Conservation (phyloP, 2,113 vertebrate genomes). For the Larimichthys crocea region DNA sequence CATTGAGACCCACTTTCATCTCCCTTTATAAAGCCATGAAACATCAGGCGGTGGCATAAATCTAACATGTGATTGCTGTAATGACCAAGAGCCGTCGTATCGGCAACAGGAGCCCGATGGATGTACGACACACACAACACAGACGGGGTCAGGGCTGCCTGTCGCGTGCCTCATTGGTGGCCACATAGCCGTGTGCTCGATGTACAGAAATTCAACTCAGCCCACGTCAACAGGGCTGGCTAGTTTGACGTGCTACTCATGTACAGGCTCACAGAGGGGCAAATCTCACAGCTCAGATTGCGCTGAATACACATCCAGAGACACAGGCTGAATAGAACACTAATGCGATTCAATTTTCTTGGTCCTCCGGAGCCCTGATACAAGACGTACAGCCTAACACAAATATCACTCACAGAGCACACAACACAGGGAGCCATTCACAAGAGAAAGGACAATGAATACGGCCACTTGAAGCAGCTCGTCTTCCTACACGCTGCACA, state of each 20-base stretch:
- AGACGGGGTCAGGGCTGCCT: conserved; percentile 42
- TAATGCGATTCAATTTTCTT: conserved; percentile 73
- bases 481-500: conserved; percentile 43
- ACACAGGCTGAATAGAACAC: conserved; percentile 56
- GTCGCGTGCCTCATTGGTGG: background rate
- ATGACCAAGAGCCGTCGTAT: conserved; percentile 56
- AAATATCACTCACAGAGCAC: conserved; percentile 62
- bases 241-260: conserved; percentile 51
- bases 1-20: conserved; percentile 70
- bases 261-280: conserved; percentile 7
- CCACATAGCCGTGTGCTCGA: conserved; percentile 4
- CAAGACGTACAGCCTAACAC: conserved; percentile 53
- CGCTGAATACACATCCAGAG: conserved; percentile 42
- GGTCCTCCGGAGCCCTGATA: conserved; percentile 58
- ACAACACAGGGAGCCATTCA: conserved; percentile 61
- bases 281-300: conserved; percentile 51
- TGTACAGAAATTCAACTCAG: conserved; percentile 21
- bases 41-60: conserved; percentile 71
- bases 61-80: conserved; percentile 57
- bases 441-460: conserved; percentile 55
- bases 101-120: conserved; percentile 16
- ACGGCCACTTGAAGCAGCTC: conserved; percentile 28
- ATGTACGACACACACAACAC: conserved; percentile 1
- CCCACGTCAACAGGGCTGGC: background rate
- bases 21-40: conserved; percentile 74